Percentiles rank a stretch among this genome's conserved stretches.
phyloP scores from a whole-genome alignment of 2,888 invertebrate genomes.

The Xanthostigma xanthostigma region DNA sequence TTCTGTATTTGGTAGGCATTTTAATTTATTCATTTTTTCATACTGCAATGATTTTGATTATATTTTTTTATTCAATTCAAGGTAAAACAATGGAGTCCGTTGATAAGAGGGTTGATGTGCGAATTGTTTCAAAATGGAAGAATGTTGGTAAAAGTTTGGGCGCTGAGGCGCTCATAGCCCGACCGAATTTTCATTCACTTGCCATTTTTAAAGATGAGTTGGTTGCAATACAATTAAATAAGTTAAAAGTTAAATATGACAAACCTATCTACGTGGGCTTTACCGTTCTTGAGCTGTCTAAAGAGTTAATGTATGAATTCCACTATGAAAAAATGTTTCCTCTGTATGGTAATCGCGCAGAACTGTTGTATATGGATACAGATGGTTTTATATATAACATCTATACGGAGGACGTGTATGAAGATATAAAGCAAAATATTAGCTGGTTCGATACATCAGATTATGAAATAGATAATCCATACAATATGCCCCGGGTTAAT shows the following conservation, averaged over 20 bases:
- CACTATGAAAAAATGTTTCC: constrained; percentile 20
- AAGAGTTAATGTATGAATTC: constrained; percentile 25
- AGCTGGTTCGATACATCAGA: constrained; percentile 20
- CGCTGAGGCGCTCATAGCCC: constrained; percentile 19
- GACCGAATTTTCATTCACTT: constrained; percentile 19
- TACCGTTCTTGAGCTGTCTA: constrained; percentile 24
- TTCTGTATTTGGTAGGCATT: constrained; percentile 24
- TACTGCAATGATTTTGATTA: too few species aligned
- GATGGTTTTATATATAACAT: constrained; percentile 20
- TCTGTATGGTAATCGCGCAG: constrained; percentile 16
- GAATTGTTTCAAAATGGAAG: constrained; percentile 4
- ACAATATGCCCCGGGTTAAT: constrained; percentile 13
- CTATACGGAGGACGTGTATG: constrained; percentile 21
- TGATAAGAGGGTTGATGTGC: too few species aligned
- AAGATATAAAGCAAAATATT: constrained; percentile 15
- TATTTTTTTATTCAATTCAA: constrained; percentile 7
- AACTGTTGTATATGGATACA: constrained; percentile 19
- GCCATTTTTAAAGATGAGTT: constrained; percentile 22
- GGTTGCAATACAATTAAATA: constrained; percentile 20
- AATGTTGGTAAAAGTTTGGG: constrained; percentile 13
- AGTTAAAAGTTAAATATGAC: constrained; percentile 17
- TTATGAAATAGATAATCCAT: constrained; percentile 15
- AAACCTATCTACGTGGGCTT: constrained; percentile 26
- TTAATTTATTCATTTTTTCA: neutral
- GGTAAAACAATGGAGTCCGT: too few species aligned